Base-by-base conservation (phyloP, 2,797 vertebrate genomes). In the Diceros bicornis region DNA sequence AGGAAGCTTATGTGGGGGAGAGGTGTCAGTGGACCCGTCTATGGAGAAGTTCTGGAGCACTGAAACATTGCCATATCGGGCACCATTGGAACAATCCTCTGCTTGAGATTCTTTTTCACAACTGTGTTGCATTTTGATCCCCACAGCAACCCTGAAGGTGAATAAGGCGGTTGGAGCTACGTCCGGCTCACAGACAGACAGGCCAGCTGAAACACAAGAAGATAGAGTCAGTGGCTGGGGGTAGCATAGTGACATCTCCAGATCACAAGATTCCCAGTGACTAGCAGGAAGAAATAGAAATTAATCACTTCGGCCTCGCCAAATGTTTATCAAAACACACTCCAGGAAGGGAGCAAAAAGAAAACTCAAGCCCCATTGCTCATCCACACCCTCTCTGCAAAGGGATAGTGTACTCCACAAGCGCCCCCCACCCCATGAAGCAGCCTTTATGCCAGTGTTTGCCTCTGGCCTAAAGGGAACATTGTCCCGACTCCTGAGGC, bases 301-400 rank as follows among this genome's bases (percentile, higher is more conserved):
- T 66, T 44, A 69, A 32, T 64, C 62, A 82, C 27, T 81, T 21
- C 29, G 34, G 50, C 64, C 29, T 61, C 93, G 47, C 16, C 86
- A 91, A 79, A 8, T 89, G 52, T 27, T 94, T 66, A 81, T 62
- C 59, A 84, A 72, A 93, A 95, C 5, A 0, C n/a, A 72, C 59
- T 81, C 29, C 44, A 78, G 47, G 23, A 78, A 71, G 89, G 17
- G 18, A 47, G 32, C 8, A 89, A 85, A 81, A 88, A n/a, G 69
- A 78, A 78, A 90, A 44, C 4, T 0, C 12, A 89, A 44, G n/a
- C 5, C n/a, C 9, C 14, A 32, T 25, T 61, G 16, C 10, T 72
- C 50, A 77, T 71, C 18, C 29, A 44, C 3, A 66, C 12, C 13
- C 55, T 25, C 59, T 66, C 37, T 89, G 71, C 25, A 37, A 71